Conservation (phyloP, 2,797 vertebrate genomes). For the Gymnoscopelus microlampas region DNA sequence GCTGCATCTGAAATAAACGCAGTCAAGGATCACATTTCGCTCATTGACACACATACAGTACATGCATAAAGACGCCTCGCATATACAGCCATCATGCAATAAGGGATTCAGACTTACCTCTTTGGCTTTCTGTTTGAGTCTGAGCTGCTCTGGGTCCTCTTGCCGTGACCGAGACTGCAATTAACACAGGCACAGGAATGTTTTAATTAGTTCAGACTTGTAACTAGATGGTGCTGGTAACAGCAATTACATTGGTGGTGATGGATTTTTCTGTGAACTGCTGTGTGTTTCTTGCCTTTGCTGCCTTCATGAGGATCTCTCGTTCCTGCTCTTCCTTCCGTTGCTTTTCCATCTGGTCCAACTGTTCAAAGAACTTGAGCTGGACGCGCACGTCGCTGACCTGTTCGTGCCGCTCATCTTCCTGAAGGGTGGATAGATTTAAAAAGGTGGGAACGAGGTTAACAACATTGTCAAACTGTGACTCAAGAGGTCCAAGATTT, state of each 20-base stretch:
- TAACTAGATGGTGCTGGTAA: constrained; percentile 2
- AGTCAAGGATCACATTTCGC: constrained; percentile 7
- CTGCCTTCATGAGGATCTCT: constrained; percentile 93
- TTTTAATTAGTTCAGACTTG: constrained; percentile 51
- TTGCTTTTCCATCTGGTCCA: constrained; percentile 96
- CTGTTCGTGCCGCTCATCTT: constrained; percentile 90
- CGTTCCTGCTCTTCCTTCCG: constrained; percentile 94
- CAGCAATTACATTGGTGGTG: constrained; percentile 10
- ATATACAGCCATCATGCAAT: background rate
- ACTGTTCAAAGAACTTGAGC: constrained; percentile 95
- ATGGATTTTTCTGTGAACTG: background rate
- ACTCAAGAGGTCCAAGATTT: background rate
- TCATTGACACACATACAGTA: constrained; percentile 1
- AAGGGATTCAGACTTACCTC: constrained; percentile 80
- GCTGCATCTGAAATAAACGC: constrained; percentile 89
- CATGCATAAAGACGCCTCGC: background rate
- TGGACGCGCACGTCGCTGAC: constrained; percentile 89
- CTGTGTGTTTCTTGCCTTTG: constrained; percentile 82
- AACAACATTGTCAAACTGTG: no score
- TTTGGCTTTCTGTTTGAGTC: constrained; percentile 96
- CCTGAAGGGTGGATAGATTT: constrained; percentile 69
- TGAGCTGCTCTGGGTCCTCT: constrained; percentile 94
- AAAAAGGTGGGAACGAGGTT: background rate
- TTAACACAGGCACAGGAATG: constrained; percentile 23
- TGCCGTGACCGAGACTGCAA: constrained; percentile 92